Base-by-base conservation (phyloP, 1,140 invertebrate species). In the Apocrypta bakeri region DNA sequence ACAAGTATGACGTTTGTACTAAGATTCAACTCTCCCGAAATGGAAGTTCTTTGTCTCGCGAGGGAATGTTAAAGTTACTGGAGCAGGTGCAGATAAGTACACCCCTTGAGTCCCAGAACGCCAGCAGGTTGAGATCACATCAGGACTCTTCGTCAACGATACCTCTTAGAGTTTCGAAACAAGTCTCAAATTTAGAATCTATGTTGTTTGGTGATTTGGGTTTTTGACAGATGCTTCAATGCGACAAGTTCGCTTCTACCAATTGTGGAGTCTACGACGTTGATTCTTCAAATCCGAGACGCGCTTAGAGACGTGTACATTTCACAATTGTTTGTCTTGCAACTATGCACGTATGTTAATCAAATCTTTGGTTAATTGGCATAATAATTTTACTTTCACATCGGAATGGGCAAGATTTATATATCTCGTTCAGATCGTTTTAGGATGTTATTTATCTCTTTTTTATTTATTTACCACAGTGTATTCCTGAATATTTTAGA, bases 161-260 rank as follows among this genome's bases (percentile, higher is more conserved):
- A 33, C 1, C 31, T 7, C 1, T 21, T 25, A 48, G n/a, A 37
- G 0, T 24, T 6, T n/a, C 33, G 80, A 91, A 90, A 89, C 89
- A 91, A 90, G 90, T 91, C 74, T 87, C 90, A 73, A 87, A 87
- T 66, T 88, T 92, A 71, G 90, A 92, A 87, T 89, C 86, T 82
- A 86, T 91, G 76, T 85, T 91, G 78, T 90, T 92, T 79, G 90
- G 91, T 29, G 90, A 91, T 78, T 86, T 88, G 71, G 78, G 78
- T 74, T 90, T 85, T 82, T 89, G 86, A 90, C 86, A 84, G 80
- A 89, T n/a, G 66, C 64, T 81, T 79, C 1, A 17, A 12, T 68
- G 25, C 31, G 14, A 27, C n/a, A 8, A n/a, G 24, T 76, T 76
- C 21, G 6, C 64, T 9, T 56, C 48, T 14, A 11, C 11, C 29